Evolutionary conservation across 2,113 vertebrate genomes (phyloP).

Genomic region (Macrotus californicus): DNA sequence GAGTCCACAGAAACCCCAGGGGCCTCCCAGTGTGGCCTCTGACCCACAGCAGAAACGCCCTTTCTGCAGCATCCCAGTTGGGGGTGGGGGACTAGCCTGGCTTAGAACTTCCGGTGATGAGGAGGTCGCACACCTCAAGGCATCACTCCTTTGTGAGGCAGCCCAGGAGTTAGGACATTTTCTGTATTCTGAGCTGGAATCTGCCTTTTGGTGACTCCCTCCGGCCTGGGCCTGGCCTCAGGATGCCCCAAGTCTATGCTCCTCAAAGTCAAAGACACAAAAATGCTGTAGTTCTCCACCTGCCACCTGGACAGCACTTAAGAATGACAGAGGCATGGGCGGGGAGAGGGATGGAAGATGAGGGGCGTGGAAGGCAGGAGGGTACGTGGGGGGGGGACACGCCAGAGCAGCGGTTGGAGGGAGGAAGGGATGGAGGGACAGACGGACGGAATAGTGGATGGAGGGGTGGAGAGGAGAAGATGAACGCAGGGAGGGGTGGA

Average conservation of each 20-base stretch:
- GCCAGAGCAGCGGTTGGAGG: too few species aligned
- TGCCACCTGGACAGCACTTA: background rate
- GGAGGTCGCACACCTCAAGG: background rate
- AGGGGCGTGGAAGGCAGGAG: background rate
- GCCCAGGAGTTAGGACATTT: background rate
- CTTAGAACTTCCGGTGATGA: background rate
- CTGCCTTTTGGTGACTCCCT: background rate
- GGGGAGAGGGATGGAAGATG: background rate
- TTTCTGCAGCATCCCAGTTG: background rate
- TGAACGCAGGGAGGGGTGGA: background rate
- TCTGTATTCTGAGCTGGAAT: background rate
- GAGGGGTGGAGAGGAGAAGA: background rate
- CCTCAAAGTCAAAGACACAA: background rate
- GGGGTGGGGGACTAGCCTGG: background rate
- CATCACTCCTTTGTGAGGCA: background rate
- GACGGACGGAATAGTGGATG: background rate
- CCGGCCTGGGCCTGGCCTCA: background rate
- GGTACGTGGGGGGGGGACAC: background rate
- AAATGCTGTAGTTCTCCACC: background rate
- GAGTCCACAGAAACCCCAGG: background rate
- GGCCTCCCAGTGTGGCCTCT: background rate
- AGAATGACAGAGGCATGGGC: background rate
- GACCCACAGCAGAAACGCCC: background rate
- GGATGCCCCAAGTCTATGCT: background rate
- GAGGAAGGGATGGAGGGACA: rapidly evolving